Evolutionary conservation across 2,797 vertebrate species (phyloP).

Genomic region (Alauda arvensis): DNA sequence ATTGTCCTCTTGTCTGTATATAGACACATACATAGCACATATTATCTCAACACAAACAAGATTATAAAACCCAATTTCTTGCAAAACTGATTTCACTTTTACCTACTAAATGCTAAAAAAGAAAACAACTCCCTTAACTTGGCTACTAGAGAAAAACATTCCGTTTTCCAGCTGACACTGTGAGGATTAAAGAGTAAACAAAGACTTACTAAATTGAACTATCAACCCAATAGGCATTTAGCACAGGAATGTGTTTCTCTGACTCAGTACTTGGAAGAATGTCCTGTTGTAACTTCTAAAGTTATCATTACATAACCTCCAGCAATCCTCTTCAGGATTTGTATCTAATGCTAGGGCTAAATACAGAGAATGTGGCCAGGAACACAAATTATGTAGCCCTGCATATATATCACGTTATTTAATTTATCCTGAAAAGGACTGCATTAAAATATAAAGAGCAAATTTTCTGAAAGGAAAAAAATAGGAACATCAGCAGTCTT

Average conservation of each 20-base stretch:
- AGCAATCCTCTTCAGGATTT: background rate
- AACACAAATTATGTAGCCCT: background rate
- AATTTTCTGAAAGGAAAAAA: background rate
- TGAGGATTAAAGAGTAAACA: slow-evolving; percentile 11
- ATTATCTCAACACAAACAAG: background rate
- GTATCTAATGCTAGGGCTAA: background rate
- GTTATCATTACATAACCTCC: background rate
- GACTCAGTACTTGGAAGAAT: background rate
- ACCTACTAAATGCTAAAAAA: background rate
- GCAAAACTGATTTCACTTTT: background rate
- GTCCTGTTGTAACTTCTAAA: background rate
- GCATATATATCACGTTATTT: background rate
- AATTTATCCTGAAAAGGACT: background rate
- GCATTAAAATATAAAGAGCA: background rate
- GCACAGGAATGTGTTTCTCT: background rate
- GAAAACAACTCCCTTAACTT: background rate
- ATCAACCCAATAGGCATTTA: background rate
- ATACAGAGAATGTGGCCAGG: background rate
- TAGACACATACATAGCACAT: background rate
- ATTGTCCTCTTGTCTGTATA: background rate
- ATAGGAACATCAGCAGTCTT: background rate
- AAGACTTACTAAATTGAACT: background rate
- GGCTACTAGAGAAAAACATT: background rate
- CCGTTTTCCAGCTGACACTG: background rate
- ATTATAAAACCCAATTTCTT: background rate